Percentiles rank a stretch among this genome's conserved stretches.
phyloP scores from a whole-genome alignment of 1,140 invertebrate genomes.

The Bombus confusus region DNA sequence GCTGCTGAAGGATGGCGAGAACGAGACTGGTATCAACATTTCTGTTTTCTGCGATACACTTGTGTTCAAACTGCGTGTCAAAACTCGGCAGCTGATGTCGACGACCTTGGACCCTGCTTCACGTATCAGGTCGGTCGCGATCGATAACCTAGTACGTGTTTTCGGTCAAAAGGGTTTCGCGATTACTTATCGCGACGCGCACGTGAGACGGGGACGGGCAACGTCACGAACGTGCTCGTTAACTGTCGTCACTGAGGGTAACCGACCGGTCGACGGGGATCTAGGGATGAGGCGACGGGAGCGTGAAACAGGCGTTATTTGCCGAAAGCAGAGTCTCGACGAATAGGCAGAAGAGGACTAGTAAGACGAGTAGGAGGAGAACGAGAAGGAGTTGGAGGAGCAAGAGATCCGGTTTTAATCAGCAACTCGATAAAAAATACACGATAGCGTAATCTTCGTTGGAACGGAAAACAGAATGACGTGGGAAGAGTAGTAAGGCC shows the following conservation, averaged over 20 bases:
- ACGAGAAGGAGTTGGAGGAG: constrained; percentile 11
- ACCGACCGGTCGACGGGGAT: background rate
- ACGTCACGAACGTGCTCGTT: constrained; percentile 66
- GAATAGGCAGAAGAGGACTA: background rate
- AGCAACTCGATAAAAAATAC: constrained; percentile 70
- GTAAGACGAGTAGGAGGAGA: background rate
- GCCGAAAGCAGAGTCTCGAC: constrained; percentile 51
- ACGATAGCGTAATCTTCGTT: constrained; percentile 72
- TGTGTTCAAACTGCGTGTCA: background rate
- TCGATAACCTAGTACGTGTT: constrained; percentile 41
- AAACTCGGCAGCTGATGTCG: constrained; percentile 4
- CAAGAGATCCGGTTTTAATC: constrained; percentile 69
- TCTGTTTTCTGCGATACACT: background rate
- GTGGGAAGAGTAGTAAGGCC: background rate
- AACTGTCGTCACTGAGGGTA: constrained; percentile 56
- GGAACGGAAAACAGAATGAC: constrained; percentile 65
- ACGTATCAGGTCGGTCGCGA: background rate
- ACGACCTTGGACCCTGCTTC: constrained; percentile 23
- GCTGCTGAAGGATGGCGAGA: constrained; percentile 63
- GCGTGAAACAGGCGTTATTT: constrained; percentile 64
- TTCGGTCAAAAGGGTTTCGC: constrained; percentile 15
- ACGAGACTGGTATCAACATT: constrained; percentile 73
- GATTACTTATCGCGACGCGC: constrained; percentile 59
- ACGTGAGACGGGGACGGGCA: constrained; percentile 28
- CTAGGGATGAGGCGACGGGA: constrained; percentile 4